Percentiles rank a stretch among this genome's conserved stretches.
These are phyloP conservation scores for Scolopax rusticola DNA, from an alignment of 2,797 vertebrate genomes.

Conservation along the genomic window DNA sequence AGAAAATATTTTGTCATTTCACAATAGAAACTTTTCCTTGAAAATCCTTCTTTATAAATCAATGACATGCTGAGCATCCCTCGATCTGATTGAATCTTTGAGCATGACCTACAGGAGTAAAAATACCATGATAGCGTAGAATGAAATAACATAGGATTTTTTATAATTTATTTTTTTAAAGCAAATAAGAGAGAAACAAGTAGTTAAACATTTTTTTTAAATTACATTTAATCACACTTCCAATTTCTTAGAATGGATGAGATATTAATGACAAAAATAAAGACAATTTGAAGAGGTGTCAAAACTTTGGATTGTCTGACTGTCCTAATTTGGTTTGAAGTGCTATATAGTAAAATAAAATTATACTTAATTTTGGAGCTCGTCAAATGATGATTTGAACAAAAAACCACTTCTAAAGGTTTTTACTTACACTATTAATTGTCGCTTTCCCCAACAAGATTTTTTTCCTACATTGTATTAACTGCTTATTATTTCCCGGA, in stretches of 20 bases:
- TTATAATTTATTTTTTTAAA: neutral
- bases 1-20: neutral
- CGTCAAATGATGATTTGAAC: neutral
- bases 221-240: neutral
- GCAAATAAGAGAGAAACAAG: neutral
- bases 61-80: neutral
- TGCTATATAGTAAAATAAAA: neutral
- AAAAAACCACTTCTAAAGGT: neutral
- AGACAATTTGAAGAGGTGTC: neutral
- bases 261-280: neutral
- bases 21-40: neutral
- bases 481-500: neutral
- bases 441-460: neutral
- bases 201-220: neutral
- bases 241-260: neutral
- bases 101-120: neutral
- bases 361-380: neutral
- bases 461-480: neutral
- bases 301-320: neutral
- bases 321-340: neutral
- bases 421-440: neutral
- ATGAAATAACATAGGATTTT: fast-evolving
- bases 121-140: neutral
- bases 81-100: neutral
- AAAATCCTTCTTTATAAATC: neutral